Conservation (phyloP, 2,113 vertebrate species). For the Saguinus imperator region DNA sequence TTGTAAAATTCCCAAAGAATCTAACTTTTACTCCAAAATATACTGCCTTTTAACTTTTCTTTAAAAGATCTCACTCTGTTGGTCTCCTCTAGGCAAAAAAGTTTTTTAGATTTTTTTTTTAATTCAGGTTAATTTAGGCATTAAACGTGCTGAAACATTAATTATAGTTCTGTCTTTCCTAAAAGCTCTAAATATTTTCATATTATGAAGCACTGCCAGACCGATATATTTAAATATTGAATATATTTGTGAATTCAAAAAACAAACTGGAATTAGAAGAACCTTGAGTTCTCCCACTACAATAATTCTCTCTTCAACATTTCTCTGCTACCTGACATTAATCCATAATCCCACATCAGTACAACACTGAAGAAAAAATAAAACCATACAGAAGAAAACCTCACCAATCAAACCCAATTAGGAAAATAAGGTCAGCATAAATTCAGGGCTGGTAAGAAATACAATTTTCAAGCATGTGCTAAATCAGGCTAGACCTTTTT, state of each 20-base stretch:
- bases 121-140: neutral
- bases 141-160: neutral
- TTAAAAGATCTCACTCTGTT: neutral
- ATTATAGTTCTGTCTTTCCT: neutral
- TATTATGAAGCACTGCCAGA: neutral
- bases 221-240: neutral
- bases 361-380: neutral
- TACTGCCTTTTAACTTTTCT: slow-evolving; percentile 6
- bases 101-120: neutral
- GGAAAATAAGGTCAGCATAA: neutral
- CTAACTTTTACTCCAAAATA: neutral
- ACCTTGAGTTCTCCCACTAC: neutral
- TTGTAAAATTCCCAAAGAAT: neutral
- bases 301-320: neutral
- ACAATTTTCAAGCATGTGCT: neutral
- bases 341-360: neutral
- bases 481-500: neutral
- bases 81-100: neutral
- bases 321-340: neutral
- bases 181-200: slow-evolving; percentile 28
- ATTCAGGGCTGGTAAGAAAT: neutral
- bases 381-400: neutral
- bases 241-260: slow-evolving; percentile 30
- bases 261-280: slow-evolving; percentile 13
- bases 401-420: neutral